Evolutionary conservation across 2,113 vertebrate species (phyloP), one percentile per base, ranked within the genome.

Genomic region (Lagopus leucura): DNA sequence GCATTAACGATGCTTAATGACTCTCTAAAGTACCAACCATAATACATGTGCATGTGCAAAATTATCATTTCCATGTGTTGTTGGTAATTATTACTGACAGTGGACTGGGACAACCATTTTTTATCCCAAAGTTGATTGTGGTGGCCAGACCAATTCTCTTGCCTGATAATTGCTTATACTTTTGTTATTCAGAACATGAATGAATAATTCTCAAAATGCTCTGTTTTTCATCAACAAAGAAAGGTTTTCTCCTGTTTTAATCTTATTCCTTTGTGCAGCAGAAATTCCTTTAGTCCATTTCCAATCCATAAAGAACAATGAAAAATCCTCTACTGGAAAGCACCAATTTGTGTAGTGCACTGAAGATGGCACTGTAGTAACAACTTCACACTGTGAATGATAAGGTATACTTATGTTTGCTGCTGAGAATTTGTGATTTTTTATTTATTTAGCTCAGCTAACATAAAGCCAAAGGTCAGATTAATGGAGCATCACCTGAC

Each of bases 361-460:
- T 98, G 97, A 98, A 98, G 97, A 97, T 97, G 97, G 97, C 97
- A 98, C 95, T 98, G 47, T 96, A 97, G 97, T 92, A 97, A 97
- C 96, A 97, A 97, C 74, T 95, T 97, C 95, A 86, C 42, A 58
- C 50, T 57, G 36, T 82, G 95, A 97, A 94, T 94, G 69, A 84
- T 86, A 85, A 92, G 69, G 84, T 19, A 12, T 85, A 78, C 67
- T 85, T 66, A 13, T 87, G 81, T 94, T 94, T 96, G 89, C 97
- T 94, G 55, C 67, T 92, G 79, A 65, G 80, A 88, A 95, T 93
- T 94, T 90, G 65, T 94, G 58, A 30, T 50, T 96, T 88, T 85
- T 55, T 82, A 81, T 96, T 95, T 94, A 55, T 94, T 97, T 81
- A 83, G 50, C 61, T 66, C 58, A 45, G 30, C 38, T 91, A 79